These are phyloP conservation scores for Cinclus mexicanus DNA, from an alignment of 2,113 vertebrate species.

Conservation along the genomic window DNA sequence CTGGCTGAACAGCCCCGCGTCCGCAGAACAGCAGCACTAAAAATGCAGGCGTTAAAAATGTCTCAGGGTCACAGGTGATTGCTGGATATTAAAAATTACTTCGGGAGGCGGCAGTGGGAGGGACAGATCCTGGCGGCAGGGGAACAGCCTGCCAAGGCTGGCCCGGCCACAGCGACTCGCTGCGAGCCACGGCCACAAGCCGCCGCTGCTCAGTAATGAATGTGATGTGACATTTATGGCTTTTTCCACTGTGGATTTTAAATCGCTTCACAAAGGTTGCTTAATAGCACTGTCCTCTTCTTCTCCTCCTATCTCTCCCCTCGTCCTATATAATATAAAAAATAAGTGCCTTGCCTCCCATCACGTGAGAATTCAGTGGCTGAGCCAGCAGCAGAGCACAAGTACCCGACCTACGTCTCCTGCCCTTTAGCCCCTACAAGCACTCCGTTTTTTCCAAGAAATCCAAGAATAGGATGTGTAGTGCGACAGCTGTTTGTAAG, in stretches of 20 bases:
- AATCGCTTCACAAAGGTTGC: slow-evolving; percentile 36
- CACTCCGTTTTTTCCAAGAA: slow-evolving; percentile 14
- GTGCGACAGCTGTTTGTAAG: neutral
- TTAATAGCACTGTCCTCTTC: slow-evolving; percentile 22
- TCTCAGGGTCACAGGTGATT: neutral
- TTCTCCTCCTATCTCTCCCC: neutral
- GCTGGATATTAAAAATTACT: neutral
- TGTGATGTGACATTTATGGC: slow-evolving; percentile 34
- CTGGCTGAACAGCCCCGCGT: neutral
- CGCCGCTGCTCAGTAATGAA: neutral
- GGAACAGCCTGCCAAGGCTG: neutral
- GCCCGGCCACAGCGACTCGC: neutral
- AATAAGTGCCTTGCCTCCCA: neutral
- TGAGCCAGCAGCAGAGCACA: neutral
- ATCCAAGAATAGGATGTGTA: neutral
- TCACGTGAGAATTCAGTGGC: neutral
- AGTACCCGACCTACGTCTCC: neutral
- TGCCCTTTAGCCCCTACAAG: neutral
- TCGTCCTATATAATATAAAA: neutral
- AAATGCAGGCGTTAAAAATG: neutral
- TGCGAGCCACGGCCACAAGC: neutral
- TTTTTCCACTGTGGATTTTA: slow-evolving; percentile 41
- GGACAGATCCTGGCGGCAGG: neutral
- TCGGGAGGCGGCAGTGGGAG: neutral
- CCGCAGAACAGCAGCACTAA: neutral